phyloP scores from a whole-genome alignment of 2,888 invertebrate species.

The Dichetophora obliterata region DNA sequence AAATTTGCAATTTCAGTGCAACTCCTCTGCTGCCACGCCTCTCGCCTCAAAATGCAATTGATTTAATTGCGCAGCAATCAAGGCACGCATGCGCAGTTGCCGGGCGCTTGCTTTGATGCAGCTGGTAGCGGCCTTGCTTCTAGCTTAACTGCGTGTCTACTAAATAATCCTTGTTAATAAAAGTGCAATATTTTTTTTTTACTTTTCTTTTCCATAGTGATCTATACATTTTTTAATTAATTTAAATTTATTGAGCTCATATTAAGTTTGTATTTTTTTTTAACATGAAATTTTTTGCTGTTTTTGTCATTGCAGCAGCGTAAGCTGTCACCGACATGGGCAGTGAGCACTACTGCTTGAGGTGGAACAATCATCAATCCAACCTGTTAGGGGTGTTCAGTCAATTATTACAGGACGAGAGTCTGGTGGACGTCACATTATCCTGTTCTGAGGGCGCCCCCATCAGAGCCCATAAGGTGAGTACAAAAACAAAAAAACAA shows the following conservation, averaged over 20 bases:
- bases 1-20: slow-evolving; percentile 19
- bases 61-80: slow-evolving; percentile 12
- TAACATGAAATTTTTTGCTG: not conserved
- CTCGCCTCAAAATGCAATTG: not conserved
- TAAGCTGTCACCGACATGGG: slow-evolving; percentile 95
- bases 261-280: not conserved
- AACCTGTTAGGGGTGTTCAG: slow-evolving; percentile 97
- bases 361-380: slow-evolving; percentile 99
- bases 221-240: slow-evolving; percentile 10
- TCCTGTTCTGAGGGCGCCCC: slow-evolving; percentile 96
- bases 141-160: not conserved
- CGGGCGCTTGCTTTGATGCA: not conserved
- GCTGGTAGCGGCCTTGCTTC: not conserved
- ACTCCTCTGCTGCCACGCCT: slow-evolving; percentile 29
- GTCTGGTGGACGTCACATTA: slow-evolving; percentile 95
- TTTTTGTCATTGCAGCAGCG: slow-evolving; percentile 73
- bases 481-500: slow-evolving; percentile 42
- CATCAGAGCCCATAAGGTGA: slow-evolving; percentile 91
- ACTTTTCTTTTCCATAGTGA: not conserved
- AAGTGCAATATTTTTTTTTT: not conserved
- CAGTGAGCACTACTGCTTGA: slow-evolving; percentile 98
- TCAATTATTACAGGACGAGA: slow-evolving; percentile 95
- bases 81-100: slow-evolving; percentile 6
- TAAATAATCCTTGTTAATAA: not conserved
- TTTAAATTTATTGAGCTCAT: slow-evolving; percentile 14